Evolutionary conservation across 2,797 vertebrate species (phyloP).

Genomic region (Lates japonicus): DNA sequence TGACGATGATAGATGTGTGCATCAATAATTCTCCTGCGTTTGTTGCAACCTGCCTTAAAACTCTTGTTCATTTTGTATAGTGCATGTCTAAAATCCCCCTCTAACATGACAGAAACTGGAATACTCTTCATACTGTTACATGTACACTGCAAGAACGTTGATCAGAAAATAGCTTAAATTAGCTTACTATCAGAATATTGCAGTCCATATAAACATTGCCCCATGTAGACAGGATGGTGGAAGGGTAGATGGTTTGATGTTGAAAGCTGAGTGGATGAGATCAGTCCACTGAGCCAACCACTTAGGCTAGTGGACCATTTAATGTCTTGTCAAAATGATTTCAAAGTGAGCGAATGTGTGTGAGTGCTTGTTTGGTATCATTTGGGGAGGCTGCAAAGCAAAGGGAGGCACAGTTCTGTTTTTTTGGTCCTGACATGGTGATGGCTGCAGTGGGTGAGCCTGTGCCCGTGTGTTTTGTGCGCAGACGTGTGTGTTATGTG

Average conservation of each 20-base stretch:
- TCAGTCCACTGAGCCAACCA: slow-evolving; percentile 38
- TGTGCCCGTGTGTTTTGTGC: slow-evolving; percentile 9
- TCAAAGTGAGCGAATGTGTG: slow-evolving; percentile 8
- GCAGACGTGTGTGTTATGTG: slow-evolving; percentile 4
- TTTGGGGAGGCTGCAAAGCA: slow-evolving; percentile 3
- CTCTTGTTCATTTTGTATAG: not conserved
- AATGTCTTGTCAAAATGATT: slow-evolving; percentile 34
- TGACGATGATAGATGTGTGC: not conserved
- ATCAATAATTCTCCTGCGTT: not conserved
- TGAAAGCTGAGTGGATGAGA: slow-evolving; percentile 46
- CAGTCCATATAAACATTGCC: not conserved
- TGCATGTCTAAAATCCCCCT: not conserved
- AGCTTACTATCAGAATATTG: not conserved
- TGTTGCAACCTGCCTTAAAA: not conserved
- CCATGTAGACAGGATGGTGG: not conserved
- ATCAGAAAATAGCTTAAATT: not conserved
- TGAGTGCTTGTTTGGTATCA: slow-evolving; percentile 10
- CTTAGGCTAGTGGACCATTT: slow-evolving; percentile 43
- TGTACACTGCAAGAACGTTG: not conserved
- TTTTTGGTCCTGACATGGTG: slow-evolving; percentile 7
- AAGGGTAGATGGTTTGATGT: slow-evolving; percentile 8
- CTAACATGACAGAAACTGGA: not conserved
- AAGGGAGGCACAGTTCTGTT: slow-evolving; percentile 7
- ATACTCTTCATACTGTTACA: too few relatives aligned
- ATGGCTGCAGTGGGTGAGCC: not conserved